Evolutionary conservation across 2,797 vertebrate genomes (phyloP).

Genomic region (Orientallactaga sibirica): DNA sequence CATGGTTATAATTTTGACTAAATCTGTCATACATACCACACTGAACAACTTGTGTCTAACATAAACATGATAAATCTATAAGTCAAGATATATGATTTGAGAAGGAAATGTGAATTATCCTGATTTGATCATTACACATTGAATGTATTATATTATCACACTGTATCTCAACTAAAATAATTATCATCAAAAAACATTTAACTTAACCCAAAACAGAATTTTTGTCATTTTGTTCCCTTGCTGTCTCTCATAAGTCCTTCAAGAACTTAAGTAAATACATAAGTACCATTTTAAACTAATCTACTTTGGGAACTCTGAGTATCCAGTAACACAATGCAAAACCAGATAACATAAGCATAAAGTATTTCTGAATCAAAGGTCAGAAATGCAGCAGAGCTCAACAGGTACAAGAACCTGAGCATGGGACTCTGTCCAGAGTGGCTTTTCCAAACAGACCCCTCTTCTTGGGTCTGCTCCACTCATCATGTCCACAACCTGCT

Average conservation of each 20-base stretch:
- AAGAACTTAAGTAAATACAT: constrained; percentile 46
- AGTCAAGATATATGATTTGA: background rate
- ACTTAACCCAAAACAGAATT: constrained; percentile 26
- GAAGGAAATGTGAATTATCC: background rate
- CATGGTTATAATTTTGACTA: background rate
- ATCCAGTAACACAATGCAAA: constrained; percentile 31
- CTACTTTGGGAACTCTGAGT: background rate
- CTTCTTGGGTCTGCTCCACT: background rate
- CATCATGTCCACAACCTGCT: background rate
- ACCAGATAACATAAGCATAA: background rate
- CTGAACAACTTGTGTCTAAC: background rate
- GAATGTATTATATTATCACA: background rate
- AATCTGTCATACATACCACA: background rate
- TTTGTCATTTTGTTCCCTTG: constrained; percentile 9
- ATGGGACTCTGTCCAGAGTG: background rate
- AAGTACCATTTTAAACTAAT: background rate
- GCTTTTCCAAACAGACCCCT: background rate
- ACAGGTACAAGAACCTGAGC: background rate
- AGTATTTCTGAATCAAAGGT: background rate
- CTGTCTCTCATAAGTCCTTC: constrained; percentile 3
- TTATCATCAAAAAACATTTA: background rate
- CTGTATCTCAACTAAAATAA: background rate
- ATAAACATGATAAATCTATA: constrained; percentile 33
- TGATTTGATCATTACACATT: background rate
- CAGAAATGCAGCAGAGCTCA: background rate